Evolutionary conservation across 2,888 invertebrate genomes (phyloP).

Genomic region (Dichetophora obliterata): DNA sequence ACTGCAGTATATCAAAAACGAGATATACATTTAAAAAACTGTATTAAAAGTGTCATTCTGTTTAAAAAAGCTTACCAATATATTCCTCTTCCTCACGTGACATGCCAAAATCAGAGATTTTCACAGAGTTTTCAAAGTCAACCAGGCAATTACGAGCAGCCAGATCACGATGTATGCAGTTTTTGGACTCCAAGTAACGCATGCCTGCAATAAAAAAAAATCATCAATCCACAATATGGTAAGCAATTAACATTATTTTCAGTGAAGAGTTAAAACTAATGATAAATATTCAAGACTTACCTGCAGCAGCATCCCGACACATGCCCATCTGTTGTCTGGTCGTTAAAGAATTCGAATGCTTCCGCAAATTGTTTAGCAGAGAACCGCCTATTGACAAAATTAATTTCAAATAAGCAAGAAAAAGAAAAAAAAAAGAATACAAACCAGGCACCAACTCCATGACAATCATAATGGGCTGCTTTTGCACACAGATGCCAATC

Average conservation of each 20-base stretch:
- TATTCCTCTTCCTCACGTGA: slow-evolving; percentile 97
- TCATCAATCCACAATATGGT: no score
- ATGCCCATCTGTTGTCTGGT: slow-evolving; percentile 83
- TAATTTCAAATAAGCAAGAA: background rate
- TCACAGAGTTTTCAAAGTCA: slow-evolving; percentile 87
- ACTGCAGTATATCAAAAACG: slow-evolving; percentile 70
- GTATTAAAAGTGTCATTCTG: background rate
- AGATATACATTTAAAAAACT: background rate
- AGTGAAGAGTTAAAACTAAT: background rate
- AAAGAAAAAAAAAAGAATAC: slow-evolving; percentile 66
- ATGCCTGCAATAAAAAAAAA: slow-evolving; percentile 72
- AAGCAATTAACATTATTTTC: no score
- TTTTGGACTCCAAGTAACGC: slow-evolving; percentile 94
- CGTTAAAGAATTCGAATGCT: slow-evolving; percentile 78
- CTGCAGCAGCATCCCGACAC: slow-evolving; percentile 94
- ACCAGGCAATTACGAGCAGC: slow-evolving; percentile 90
- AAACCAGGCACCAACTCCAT: slow-evolving; percentile 89
- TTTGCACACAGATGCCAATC: slow-evolving; percentile 97
- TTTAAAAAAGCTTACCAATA: slow-evolving; percentile 70
- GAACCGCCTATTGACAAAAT: slow-evolving; percentile 81
- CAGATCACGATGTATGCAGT: slow-evolving; percentile 95
- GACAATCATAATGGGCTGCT: slow-evolving; percentile 98
- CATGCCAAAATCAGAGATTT: slow-evolving; percentile 99
- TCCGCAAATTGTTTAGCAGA: slow-evolving; percentile 87
- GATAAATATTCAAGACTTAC: slow-evolving; percentile 63